Conservation (phyloP, 2,113 vertebrate genomes). For the Blennius ocellaris region DNA sequence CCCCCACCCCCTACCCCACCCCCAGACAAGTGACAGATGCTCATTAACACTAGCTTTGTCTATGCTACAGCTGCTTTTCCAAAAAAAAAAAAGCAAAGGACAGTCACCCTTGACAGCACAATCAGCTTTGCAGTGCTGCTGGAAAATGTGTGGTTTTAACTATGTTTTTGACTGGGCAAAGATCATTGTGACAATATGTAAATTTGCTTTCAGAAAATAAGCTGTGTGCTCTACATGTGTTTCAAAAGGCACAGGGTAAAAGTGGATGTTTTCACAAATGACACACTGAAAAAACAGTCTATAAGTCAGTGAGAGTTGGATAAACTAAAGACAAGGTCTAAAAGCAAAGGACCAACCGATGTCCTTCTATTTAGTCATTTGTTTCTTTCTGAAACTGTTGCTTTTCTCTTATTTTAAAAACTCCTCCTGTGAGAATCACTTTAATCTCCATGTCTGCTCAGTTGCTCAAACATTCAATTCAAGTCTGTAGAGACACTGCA, state of each 20-base stretch:
- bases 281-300: too few species aligned
- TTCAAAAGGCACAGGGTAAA: neutral
- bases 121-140: conserved; percentile 7
- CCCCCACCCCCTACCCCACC: neutral
- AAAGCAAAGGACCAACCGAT: neutral
- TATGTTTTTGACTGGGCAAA: neutral
- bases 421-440: neutral
- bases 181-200: neutral
- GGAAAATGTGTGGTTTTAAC: neutral
- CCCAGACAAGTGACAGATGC: conserved; percentile 22
- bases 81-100: conserved; percentile 36
- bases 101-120: conserved; percentile 29
- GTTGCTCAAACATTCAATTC: conserved; percentile 36
- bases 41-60: conserved; percentile 50
- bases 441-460: conserved; percentile 34
- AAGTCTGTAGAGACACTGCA: conserved; percentile 3
- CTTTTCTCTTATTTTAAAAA: conserved; percentile 16
- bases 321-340: neutral
- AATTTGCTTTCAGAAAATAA: neutral
- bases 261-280: too few species aligned
- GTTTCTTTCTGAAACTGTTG: neutral
- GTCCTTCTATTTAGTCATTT: neutral
- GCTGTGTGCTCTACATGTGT: neutral
- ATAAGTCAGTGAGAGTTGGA: neutral
- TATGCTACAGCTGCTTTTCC: conserved; percentile 16